Base-by-base conservation (phyloP, 2,113 vertebrate genomes). In the Macroglossus sobrinus region DNA sequence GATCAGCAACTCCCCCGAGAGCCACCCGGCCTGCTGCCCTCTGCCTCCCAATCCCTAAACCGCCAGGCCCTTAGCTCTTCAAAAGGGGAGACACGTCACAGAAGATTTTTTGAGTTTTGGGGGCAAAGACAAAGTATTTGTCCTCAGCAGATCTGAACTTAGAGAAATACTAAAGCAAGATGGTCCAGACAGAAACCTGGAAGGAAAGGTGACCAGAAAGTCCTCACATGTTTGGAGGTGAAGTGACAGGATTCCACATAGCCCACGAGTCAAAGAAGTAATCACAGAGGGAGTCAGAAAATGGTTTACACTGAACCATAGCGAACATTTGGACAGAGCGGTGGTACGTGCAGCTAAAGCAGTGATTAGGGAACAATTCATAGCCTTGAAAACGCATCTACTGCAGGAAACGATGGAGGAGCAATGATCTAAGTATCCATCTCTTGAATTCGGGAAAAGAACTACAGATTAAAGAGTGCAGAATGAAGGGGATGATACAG, bases 341-440 rank as follows among this genome's bases (percentile, higher is more conserved):
- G 38, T 14, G 16, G 45, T 24, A 18, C 14, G 33, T 0, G 0
- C 35, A 33, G 45, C n/a, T 3, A 61, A 80, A 22, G 30, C 64
- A 53, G 76, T 5, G n/a, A 57, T 11, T 24, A 63, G 35, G 69
- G 40, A 9, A 84, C 66, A 21, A n/a, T 28, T 11, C 1, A 26
- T 26, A 76, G 78, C 45, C 38, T 63, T 84, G 14, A 7, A 4
- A 28, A 61, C 21, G 22, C 12, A 14, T 5, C 16, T 33, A 22
- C 53, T 0, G 4, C 43, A 38, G 28, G 8, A 28, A 30, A 18
- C 21, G 19, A 22, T 16, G 38, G 50, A 12, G 24, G 24, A 15
- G 1, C 9, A 5, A 1, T 3, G 3, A 47, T 3, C 68, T 47
- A 13, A 78, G 33, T 24, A 19, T 7, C 53, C 7, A 2, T 16